phyloP scores from a whole-genome alignment of 2,888 invertebrate genomes.

The Teleiodes luculella region DNA sequence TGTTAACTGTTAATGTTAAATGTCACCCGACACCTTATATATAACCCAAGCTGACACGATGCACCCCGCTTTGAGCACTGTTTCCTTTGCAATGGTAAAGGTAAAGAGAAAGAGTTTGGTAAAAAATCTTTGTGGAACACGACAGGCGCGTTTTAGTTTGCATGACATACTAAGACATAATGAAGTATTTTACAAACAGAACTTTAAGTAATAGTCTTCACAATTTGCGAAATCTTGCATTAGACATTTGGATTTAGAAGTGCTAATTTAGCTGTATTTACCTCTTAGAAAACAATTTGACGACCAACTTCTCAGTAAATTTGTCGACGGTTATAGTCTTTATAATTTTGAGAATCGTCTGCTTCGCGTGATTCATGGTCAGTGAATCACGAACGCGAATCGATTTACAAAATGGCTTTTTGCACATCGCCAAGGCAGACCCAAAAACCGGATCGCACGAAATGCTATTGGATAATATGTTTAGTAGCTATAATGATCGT shows the following conservation, averaged over 20 bases:
- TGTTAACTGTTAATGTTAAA: slow-evolving; percentile 23
- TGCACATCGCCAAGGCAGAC: background rate
- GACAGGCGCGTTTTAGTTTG: too few relatives aligned
- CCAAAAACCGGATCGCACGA: too few relatives aligned
- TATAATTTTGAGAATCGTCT: background rate
- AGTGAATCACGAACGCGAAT: background rate
- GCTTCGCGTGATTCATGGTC: background rate
- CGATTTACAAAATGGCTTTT: slow-evolving; percentile 1
- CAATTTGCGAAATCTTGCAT: too few relatives aligned
- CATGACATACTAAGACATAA: too few relatives aligned
- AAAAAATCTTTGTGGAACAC: background rate
- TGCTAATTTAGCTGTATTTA: too few relatives aligned
- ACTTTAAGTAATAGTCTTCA: too few relatives aligned
- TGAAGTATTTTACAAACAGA: too few relatives aligned
- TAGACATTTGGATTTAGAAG: too few relatives aligned
- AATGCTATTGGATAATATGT: too few relatives aligned
- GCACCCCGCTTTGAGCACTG: slow-evolving; percentile 30
- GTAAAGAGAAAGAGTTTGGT: background rate
- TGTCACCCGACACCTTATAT: slow-evolving; percentile 38
- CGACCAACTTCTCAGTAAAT: background rate
- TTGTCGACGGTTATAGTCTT: background rate
- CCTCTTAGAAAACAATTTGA: too few relatives aligned
- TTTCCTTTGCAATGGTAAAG: slow-evolving; percentile 8
- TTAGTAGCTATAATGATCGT: too few relatives aligned
- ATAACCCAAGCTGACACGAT: slow-evolving; percentile 28